Base-by-base conservation (phyloP, 2,888 invertebrate species). In the Stenodema calcarata region DNA sequence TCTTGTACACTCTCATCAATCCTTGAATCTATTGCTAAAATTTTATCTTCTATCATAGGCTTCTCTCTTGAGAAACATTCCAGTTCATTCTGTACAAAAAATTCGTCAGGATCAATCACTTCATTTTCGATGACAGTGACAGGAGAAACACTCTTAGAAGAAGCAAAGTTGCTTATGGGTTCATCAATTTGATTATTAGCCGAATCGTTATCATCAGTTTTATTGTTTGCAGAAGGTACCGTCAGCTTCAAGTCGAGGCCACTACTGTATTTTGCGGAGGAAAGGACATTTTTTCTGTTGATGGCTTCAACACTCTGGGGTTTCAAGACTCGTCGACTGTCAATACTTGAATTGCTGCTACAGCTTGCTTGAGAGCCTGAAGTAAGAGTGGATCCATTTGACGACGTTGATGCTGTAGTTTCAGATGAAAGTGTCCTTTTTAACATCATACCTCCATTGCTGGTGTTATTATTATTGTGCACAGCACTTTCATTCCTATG, bases 281-380 rank as follows among this genome's bases (percentile, higher is more conserved):
- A 96, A 82, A 97, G 92, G 89, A 97, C 96, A 91, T 96, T 97
- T 91, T 96, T 95, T 83, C 97, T 93, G 91, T 96, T 97, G 88
- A 96, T 94, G 0, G 96, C 96, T 91, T 96, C 96, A 69, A 96
- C 95, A 90, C 95, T 96, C 89, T 95, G 94, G 0, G 95, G 93
- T 91, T 96, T 97, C 82, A 96, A 92, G 89, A 96, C 93, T 89
- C 96, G 93, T 82, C 90, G 93, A 89, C 93, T 92, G 90, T 93
- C 93, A 90, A 94, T 94, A 90, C 94, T 94, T 18, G 88, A 88
- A 54, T 87, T 87, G 76, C 89, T 89, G 86, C 89, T 88, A 70
- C 88, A 88, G 80, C 89, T 89, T 79, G 95, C 95, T 91, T 95
- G 95, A 4, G 95, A 95, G 73, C 95, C 95, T 86, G 95, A 95